These are phyloP conservation scores for Eilema caniola DNA, from an alignment of 2,888 invertebrate species.

Conservation along the genomic window DNA sequence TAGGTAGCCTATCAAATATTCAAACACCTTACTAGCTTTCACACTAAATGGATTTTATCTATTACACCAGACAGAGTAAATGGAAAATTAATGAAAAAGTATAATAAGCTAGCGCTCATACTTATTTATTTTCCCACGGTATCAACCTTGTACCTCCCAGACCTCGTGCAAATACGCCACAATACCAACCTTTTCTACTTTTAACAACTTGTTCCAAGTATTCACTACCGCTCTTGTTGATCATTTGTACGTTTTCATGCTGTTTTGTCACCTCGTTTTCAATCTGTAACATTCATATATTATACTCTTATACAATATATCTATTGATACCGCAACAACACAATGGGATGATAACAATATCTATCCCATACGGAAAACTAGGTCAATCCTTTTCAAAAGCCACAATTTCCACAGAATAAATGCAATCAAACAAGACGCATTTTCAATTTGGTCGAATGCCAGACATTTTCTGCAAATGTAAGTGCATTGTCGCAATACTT, in stretches of 20 bases:
- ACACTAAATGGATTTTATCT: no score
- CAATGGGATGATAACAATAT: slow-evolving; percentile 67
- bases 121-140: neutral
- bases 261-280: slow-evolving; percentile 52
- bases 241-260: slow-evolving; percentile 48
- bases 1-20: no score
- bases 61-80: no score
- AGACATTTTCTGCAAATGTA: slow-evolving; percentile 69
- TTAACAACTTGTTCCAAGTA: slow-evolving; percentile 27
- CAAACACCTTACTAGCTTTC: no score
- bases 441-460: slow-evolving; percentile 75
- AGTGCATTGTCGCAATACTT: slow-evolving; percentile 66
- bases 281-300: slow-evolving; percentile 58
- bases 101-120: neutral
- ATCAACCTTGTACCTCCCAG: neutral
- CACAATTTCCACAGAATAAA: slow-evolving; percentile 67
- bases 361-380: slow-evolving; percentile 68
- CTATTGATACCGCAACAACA: slow-evolving; percentile 61
- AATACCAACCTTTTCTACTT: slow-evolving; percentile 39
- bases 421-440: slow-evolving; percentile 73
- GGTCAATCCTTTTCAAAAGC: slow-evolving; percentile 76
- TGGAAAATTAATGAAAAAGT: neutral
- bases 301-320: slow-evolving; percentile 51
- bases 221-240: slow-evolving; percentile 34
- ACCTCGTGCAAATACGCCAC: neutral